Evolutionary conservation across 30 jellyfish, hydroid and myxozoan species (phyloP), one percentile per base, ranked within the genome.

Genomic region (Cassiopea andromeda): DNA sequence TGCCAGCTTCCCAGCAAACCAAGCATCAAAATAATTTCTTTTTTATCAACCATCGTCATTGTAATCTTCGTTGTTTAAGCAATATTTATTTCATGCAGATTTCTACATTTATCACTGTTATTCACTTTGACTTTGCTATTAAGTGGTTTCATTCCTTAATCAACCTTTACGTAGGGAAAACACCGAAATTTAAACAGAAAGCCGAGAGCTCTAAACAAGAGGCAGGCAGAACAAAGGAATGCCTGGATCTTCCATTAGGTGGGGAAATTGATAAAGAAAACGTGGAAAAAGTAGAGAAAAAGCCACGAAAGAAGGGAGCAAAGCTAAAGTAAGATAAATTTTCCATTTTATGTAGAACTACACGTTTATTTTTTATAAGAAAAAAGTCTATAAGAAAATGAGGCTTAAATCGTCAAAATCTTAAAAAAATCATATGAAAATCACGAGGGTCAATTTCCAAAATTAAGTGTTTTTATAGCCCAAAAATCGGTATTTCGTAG

Each of bases 101-200:
- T n/a, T n/a, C n/a, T n/a, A n/a, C 64, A 50, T 50, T 50, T 50
- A 9, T 50, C 64, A 9, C 64, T 50, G 5, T 9, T 9, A 50
- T 2, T 50, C 64, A 50, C 9, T 50, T 2, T 50, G 5, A 5
- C 64, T 2, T 9, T 50, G 64, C 64, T 9, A 50, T 5, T 50
- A 5, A 2, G 64, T 2, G 5, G 64, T 2, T 50, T 5, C 64
- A 50, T 50, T 9, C 9, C 64, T 50, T 50, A 5, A 2, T 5
- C 5, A 50, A 50, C 9, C 9, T 50, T 9, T 50, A 2, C 64
- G 69, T 19, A 85, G 93, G 77, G 47, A 19, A 67, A 16, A 75
- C 87, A 45, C 94, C 94, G 1, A 86, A 86, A 47, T 86, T 86
- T 47, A 75, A 86, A 74, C 66, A 75, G 84, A 86, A 86, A 69